Evolutionary conservation across 2,888 invertebrate genomes (phyloP), one percentile per base, ranked within the genome.

Genomic region (Drosophila austrosaltans): DNA sequence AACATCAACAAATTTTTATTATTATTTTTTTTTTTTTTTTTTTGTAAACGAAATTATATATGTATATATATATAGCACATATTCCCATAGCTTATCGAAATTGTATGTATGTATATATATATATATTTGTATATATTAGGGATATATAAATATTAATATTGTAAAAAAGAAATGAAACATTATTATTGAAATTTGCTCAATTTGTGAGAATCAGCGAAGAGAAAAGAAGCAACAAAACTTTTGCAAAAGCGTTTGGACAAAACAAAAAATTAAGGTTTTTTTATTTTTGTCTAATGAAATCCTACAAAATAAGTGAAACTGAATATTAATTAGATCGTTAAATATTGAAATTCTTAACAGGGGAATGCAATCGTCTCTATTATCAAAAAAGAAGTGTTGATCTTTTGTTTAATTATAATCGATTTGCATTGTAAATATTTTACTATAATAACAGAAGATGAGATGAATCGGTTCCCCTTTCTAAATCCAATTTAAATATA

Each of bases 1-100:
- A 87, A 90, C 89, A 84, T 82, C 80, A 79, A 87, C 78, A 86
- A 76, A 72, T 87, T 16, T 68, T 30, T 65, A 72, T 40, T 64
- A 65, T 65, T 28, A 10, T 36, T 40, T 40, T 40, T 40, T 40
- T 48, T 48, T 48, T 48, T 48, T 40, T 40, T 40, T 40, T 48
- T 48, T 48, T 48, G 25, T 30, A 71, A 71, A 72, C 63, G 65
- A 72, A 66, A 30, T 32, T 73, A 73, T 48, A 74, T 57, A 73
- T 72, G 59, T 73, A 66, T 25, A 40, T 73, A 73, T 48, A 74
- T 57, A 73, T 72, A 72, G 65, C 57, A 65, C 65, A 66, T 66
- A 72, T 40, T 22, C 40, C 25, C 36, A 58, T 36, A 57, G 48
- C 48, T 25, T 4, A 57, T 56, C 16, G 56, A 32, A 56, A 20